phyloP scores from a whole-genome alignment of 2,797 vertebrate species.

The Discoglossus pictus region DNA sequence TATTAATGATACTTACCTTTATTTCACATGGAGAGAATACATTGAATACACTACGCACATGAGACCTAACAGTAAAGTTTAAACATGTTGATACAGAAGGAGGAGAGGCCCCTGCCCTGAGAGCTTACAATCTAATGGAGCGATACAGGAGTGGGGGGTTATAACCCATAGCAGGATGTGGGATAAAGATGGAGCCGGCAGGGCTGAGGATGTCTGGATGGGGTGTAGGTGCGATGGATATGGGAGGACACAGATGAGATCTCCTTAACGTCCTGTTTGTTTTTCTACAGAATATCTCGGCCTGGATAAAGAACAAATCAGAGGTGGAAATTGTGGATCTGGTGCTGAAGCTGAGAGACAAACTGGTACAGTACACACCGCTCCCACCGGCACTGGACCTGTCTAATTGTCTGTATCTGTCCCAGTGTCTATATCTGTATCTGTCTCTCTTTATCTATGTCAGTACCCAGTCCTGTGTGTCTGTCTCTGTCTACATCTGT shows the following conservation, averaged over 20 bases:
- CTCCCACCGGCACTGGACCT: background rate
- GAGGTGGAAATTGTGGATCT: constrained; percentile 93
- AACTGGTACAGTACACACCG: constrained; percentile 79
- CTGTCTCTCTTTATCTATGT: no score
- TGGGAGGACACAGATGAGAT: no score
- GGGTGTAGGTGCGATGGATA: no score
- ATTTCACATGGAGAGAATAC: no score
- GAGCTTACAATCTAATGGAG: background rate
- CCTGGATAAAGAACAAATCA: constrained; percentile 90
- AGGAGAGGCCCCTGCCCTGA: background rate
- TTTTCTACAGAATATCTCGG: constrained; percentile 75
- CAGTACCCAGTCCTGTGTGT: rapidly evolving
- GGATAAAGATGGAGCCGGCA: no score
- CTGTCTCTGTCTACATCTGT: rapidly evolving
- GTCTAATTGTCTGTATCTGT: no score
- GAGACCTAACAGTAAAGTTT: no score
- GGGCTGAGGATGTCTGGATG: no score
- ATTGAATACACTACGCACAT: no score
- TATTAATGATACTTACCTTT: no score
- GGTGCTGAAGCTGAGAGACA: constrained; percentile 88
- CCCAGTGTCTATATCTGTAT: no score
- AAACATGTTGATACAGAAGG: background rate
- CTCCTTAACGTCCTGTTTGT: background rate
- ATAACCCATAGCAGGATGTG: no score
- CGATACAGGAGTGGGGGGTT: rapidly evolving